Evolutionary conservation across 2,113 vertebrate genomes (phyloP).

Genomic region (Leucopsar rothschildi): DNA sequence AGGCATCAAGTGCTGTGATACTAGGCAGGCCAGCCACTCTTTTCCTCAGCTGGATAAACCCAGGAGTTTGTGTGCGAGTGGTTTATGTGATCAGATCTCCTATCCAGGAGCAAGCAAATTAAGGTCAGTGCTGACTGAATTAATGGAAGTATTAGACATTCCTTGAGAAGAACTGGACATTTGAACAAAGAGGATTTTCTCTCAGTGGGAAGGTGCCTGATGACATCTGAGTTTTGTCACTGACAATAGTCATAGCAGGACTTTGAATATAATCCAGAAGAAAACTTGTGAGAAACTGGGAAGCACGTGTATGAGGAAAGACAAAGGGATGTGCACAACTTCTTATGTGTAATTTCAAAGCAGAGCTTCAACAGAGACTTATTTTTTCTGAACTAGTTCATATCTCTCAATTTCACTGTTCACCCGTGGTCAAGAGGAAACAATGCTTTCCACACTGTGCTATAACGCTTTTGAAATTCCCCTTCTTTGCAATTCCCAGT

Average conservation of each 20-base stretch:
- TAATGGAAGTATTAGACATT: conserved; percentile 14
- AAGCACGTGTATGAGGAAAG: background rate
- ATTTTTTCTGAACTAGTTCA: background rate
- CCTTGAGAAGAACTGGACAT: conserved; percentile 33
- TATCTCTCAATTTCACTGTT: background rate
- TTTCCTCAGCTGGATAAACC: conserved; percentile 52
- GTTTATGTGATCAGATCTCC: conserved; percentile 16
- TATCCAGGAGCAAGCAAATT: conserved; percentile 35
- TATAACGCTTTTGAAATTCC: background rate
- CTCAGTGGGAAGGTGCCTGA: background rate
- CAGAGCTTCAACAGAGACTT: background rate
- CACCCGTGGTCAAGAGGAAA: background rate
- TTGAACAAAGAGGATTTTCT: conserved; percentile 5
- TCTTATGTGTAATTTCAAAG: background rate
- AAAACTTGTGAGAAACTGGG: background rate
- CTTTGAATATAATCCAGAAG: conserved; percentile 20
- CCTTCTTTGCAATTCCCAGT: background rate
- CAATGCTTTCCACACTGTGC: background rate
- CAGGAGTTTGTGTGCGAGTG: background rate
- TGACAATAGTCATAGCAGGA: conserved; percentile 27
- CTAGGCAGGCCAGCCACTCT: conserved; percentile 50
- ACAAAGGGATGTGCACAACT: background rate
- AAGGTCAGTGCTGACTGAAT: conserved; percentile 50
- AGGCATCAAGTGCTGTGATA: conserved; percentile 57
- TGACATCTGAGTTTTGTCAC: conserved; percentile 41